phyloP scores from a whole-genome alignment of 2,113 vertebrate genomes.

The Sapajus apella region DNA sequence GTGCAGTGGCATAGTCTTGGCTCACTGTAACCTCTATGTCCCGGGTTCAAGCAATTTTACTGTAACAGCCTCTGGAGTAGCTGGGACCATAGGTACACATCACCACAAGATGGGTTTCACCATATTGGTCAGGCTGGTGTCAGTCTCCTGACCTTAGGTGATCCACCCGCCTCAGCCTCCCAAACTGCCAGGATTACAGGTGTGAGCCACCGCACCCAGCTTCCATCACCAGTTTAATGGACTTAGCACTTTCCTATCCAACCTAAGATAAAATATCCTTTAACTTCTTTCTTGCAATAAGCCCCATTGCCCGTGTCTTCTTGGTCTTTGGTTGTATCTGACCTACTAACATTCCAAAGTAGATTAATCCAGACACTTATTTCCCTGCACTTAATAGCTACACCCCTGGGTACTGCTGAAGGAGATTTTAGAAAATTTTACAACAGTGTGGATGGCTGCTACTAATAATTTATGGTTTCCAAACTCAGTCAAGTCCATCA shows the following conservation, averaged over 20 bases:
- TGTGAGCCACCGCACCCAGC: accelerated
- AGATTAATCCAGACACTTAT: neutral
- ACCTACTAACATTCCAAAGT: neutral
- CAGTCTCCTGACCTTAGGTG: too few relatives aligned
- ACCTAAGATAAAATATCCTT: neutral
- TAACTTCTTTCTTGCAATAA: neutral
- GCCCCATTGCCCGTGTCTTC: neutral
- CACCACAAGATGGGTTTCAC: too few relatives aligned
- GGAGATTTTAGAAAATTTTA: neutral
- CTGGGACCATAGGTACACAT: too few relatives aligned
- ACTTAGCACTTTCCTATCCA: neutral
- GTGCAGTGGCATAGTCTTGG: too few relatives aligned
- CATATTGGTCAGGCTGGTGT: too few relatives aligned
- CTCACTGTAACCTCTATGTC: too few relatives aligned
- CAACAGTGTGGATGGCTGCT: neutral
- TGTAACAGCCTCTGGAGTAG: too few relatives aligned
- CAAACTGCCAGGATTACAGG: too few relatives aligned
- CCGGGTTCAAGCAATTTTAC: too few relatives aligned
- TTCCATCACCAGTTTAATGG: neutral
- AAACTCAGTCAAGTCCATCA: neutral
- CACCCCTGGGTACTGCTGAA: neutral
- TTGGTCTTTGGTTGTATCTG: neutral
- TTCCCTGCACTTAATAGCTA: neutral
- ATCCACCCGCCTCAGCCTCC: too few relatives aligned
- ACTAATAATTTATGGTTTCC: neutral